Percentiles rank a stretch among this genome's conserved stretches.
phyloP scores from a whole-genome alignment of 2,888 invertebrate species.

The Diaphora mendica region DNA sequence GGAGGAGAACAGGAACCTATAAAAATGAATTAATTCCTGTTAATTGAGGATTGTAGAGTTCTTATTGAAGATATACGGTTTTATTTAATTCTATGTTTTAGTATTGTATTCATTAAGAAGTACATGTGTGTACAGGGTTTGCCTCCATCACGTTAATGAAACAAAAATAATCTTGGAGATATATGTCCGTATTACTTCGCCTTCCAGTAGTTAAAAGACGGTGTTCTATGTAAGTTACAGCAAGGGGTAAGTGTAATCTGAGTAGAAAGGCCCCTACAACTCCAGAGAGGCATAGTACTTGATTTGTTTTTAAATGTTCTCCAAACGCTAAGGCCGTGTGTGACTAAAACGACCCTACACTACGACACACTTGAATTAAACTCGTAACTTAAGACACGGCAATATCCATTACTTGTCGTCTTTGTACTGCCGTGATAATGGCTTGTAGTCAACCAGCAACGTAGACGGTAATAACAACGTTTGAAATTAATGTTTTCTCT shows the following conservation, averaged over 20 bases:
- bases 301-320: background rate
- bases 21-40: no score
- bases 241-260: no score
- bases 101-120: background rate
- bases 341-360: constrained; percentile 26
- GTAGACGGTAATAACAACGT: constrained; percentile 48
- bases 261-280: background rate
- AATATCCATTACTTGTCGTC: constrained; percentile 47
- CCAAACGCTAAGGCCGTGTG: background rate
- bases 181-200: background rate
- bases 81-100: no score
- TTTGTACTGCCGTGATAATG: constrained; percentile 26
- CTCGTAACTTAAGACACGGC: constrained; percentile 36
- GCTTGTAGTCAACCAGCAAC: constrained; percentile 47
- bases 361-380: constrained; percentile 49
- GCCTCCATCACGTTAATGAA: no score
- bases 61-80: background rate
- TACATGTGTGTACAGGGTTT: no score
- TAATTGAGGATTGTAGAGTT: no score
- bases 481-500: constrained; percentile 59
- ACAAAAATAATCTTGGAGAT: background rate
- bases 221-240: no score
- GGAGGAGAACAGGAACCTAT: no score
- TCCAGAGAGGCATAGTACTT: background rate
- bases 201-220: no score